A percentile compares a stretch with the other conserved stretches of the same genome.
Evolutionary conservation across 1,140 invertebrate genomes (phyloP).

Genomic region (Caenorhabditis inopinata): DNA sequence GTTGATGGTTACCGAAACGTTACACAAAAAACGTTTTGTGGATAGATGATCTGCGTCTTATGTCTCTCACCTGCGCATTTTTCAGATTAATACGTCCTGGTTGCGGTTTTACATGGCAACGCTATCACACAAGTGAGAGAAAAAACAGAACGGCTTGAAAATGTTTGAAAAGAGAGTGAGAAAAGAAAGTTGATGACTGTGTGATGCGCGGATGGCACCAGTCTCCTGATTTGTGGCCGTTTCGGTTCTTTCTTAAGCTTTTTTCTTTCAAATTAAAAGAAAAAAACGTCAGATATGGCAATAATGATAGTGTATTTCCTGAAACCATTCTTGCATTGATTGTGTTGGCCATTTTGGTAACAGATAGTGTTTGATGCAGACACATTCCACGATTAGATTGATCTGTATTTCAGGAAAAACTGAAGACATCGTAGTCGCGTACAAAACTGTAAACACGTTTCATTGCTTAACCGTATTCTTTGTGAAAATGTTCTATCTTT

Average conservation of each 20-base stretch:
- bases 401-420: too few species aligned
- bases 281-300: neutral
- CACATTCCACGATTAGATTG: too few species aligned
- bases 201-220: constrained; percentile 5
- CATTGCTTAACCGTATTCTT: too few species aligned
- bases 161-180: neutral
- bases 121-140: constrained; percentile 26
- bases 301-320: neutral
- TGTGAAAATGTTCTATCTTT: too few species aligned
- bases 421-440: too few species aligned
- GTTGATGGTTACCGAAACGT: constrained; percentile 32
- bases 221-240: constrained; percentile 24
- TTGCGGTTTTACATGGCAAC: neutral
- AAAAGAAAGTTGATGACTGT: constrained; percentile 11
- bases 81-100: constrained; percentile 7
- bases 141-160: constrained; percentile 4
- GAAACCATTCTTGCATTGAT: constrained; percentile 19
- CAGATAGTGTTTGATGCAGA: neutral
- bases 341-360: constrained; percentile 14
- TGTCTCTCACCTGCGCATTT: neutral
- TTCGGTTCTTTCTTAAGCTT: neutral
- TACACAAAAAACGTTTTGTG: constrained; percentile 29
- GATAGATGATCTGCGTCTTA: constrained; percentile 6
- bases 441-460: too few species aligned
- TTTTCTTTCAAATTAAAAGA: neutral